Evolutionary conservation across 1,140 invertebrate genomes (phyloP), one percentile per base, ranked within the genome.

Genomic region (Holotrichia oblita): DNA sequence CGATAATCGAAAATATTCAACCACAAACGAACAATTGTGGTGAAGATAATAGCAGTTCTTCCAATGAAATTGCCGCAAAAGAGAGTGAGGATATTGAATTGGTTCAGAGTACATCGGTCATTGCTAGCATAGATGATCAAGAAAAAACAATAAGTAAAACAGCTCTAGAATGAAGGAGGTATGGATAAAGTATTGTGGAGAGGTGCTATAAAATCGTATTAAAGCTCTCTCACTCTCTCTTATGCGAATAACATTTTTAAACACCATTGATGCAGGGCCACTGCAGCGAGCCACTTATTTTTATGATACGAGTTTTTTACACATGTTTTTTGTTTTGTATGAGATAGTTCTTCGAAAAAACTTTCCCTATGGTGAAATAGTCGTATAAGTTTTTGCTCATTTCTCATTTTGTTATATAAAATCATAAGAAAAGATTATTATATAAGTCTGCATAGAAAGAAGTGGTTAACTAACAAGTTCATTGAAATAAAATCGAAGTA

Each of bases 261-360:
- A 64, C 61, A 64, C 61, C 61, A 64, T 17, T 64, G 61, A 64
- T 22, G 61, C 61, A 64, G 61, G 6, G 12, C n/a, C 72, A 40
- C 72, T 73, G 34, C 72, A 40, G 24, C 27, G 40, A 40, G n/a
- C 64, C 20, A 73, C 72, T 42, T 73, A 73, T 42, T 40, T 40
- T 73, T 73, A 73, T 40, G 40, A 73, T 73, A 40, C 72, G 72
- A 40, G n/a, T 27, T 73, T 73, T n/a, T 73, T 73, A 40, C 40
- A 73, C 12, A 73, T 12, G 12, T 69, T 73, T 34, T 73, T 40
- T n/a, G 12, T 73, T 73, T 73, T 42, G 72, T 73, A 40, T 41
- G 40, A 73, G 14, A 6, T 40, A 42, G 61, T 17, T 17, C 61
- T 22, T 64, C 20, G 9, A 64, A 24, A 6, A 20, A 64, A 64